These are phyloP conservation scores for Alcedo quadribrachys DNA, from an alignment of 2,797 vertebrate genomes.

Conservation along the genomic window DNA sequence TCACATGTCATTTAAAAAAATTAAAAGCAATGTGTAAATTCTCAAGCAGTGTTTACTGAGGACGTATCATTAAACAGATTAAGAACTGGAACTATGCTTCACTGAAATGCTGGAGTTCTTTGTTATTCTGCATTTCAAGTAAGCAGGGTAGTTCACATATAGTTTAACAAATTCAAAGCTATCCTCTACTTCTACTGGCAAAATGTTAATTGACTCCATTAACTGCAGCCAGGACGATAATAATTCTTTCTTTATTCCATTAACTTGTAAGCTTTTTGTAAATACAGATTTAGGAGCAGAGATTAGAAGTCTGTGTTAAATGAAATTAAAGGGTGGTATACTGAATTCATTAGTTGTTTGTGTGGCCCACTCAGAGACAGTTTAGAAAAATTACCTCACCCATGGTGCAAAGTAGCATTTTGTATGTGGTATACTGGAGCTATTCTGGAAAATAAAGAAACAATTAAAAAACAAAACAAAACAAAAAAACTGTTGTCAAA, in stretches of 20 bases:
- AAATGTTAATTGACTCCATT: not conserved
- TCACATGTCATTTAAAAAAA: not conserved
- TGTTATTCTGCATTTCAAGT: constrained; percentile 23
- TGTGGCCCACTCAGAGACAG: not conserved
- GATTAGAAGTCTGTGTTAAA: not conserved
- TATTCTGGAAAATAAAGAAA: not conserved
- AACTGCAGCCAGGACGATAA: not conserved
- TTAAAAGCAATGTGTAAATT: constrained; percentile 1
- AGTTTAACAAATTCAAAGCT: constrained; percentile 21
- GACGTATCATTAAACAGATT: constrained; percentile 51
- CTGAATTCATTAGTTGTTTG: not conserved
- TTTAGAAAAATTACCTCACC: not conserved
- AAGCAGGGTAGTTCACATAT: not conserved
- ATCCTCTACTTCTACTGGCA: not conserved
- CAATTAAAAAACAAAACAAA: not conserved
- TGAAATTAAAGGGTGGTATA: not conserved
- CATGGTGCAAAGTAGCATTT: not conserved
- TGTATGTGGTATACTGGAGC: not conserved
- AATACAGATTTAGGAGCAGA: not conserved
- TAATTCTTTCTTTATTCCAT: not conserved
- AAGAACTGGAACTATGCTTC: not conserved
- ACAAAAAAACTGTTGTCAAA: not conserved
- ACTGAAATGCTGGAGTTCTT: not conserved
- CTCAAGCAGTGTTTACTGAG: constrained; percentile 52
- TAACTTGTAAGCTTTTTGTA: not conserved